These are phyloP conservation scores for Ennomos erosarius DNA, from an alignment of 2,888 invertebrate genomes.

Conservation along the genomic window DNA sequence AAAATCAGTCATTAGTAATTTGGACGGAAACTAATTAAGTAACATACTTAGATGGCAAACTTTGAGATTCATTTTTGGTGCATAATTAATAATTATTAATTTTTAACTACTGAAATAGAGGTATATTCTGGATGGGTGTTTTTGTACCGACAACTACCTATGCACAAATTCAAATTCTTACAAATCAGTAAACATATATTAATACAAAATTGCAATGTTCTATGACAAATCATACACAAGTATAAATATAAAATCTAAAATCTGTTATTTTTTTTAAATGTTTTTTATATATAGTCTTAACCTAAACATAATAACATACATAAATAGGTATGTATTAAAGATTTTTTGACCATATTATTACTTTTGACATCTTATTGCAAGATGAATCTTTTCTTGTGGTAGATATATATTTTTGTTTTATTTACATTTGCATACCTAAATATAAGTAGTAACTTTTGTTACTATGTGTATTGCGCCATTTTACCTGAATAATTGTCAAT, in stretches of 20 bases:
- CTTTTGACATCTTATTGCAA: background rate
- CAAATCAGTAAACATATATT: background rate
- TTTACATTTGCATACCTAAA: too few relatives aligned
- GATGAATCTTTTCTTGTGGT: background rate
- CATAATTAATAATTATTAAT: constrained; percentile 14
- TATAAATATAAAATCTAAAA: background rate
- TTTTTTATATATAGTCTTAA: constrained; percentile 4
- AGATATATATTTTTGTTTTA: too few relatives aligned
- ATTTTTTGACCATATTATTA: background rate
- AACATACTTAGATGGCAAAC: constrained; percentile 55
- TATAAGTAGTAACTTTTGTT: too few relatives aligned
- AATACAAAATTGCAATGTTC: constrained; percentile 5
- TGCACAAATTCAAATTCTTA: background rate
- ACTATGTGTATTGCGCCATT: too few relatives aligned
- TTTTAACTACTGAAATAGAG: constrained; percentile 5
- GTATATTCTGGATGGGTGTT: constrained; percentile 60
- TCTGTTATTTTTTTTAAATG: background rate
- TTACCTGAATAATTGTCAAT: constrained; percentile 1
- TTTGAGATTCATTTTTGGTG: constrained; percentile 59
- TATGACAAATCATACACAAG: background rate
- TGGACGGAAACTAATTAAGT: constrained; percentile 84
- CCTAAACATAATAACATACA: too few relatives aligned
- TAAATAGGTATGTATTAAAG: background rate
- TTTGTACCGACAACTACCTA: constrained; percentile 17
- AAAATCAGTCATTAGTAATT: constrained; percentile 80